phyloP scores from a whole-genome alignment of 2,888 invertebrate species.

The Shargacucullia verbasci region DNA sequence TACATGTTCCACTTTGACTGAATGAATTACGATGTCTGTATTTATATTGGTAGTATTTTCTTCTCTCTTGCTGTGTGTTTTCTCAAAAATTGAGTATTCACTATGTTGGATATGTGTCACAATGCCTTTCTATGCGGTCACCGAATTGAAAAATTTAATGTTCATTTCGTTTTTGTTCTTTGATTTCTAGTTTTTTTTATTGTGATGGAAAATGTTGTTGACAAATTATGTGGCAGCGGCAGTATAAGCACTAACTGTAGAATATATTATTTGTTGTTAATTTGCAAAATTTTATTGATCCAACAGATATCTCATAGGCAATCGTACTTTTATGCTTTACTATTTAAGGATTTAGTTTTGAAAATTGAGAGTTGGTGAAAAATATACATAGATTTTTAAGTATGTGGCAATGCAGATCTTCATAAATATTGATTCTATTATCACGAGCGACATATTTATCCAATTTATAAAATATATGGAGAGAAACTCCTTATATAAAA shows the following conservation, averaged over 20 bases:
- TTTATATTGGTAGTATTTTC: conserved; percentile 85
- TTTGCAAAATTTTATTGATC: conserved; percentile 88
- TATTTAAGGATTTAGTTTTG: conserved; percentile 82
- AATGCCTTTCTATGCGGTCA: conserved; percentile 88
- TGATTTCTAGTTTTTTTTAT: conserved; percentile 81
- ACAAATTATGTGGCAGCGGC: conserved; percentile 87
- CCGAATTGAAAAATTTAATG: conserved; percentile 77
- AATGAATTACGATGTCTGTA: conserved; percentile 87
- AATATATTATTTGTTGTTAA: conserved; percentile 86
- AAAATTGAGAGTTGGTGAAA: conserved; percentile 84
- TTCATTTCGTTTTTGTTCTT: conserved; percentile 79
- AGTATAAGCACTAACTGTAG: conserved; percentile 78
- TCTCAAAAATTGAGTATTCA: conserved; percentile 82
- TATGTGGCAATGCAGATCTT: conserved; percentile 89
- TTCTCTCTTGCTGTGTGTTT: conserved; percentile 81
- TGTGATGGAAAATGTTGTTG: conserved; percentile 88
- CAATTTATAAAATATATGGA: conserved; percentile 79
- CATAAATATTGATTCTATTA: conserved; percentile 83
- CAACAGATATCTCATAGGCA: conserved; percentile 82
- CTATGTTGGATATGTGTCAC: conserved; percentile 89
- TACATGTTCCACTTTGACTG: conserved; percentile 88
- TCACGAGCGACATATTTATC: conserved; percentile 82
- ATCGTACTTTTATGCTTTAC: conserved; percentile 82
- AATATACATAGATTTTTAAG: conserved; percentile 89
- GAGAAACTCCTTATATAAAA: conserved; percentile 78